Percentiles rank a stretch among this genome's conserved stretches.
These are phyloP conservation scores for Tortrix viridana DNA, from an alignment of 2,888 invertebrate genomes.

Conservation along the genomic window DNA sequence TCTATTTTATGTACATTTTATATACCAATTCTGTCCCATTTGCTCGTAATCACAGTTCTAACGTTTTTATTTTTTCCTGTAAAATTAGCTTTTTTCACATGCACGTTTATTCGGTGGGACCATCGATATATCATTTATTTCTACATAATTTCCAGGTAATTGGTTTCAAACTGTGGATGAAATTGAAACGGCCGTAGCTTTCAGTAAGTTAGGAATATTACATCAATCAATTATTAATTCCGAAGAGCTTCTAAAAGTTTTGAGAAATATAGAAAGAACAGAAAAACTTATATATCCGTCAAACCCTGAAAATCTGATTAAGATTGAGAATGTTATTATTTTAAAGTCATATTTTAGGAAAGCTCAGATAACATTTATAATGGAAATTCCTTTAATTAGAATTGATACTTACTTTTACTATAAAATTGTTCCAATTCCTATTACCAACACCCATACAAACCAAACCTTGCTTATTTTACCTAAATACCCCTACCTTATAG, in stretches of 20 bases:
- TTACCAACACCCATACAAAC: constrained; percentile 23
- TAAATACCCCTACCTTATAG: constrained; percentile 41
- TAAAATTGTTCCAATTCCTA: constrained; percentile 37
- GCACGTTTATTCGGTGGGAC: too few relatives aligned
- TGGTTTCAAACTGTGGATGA: constrained; percentile 28
- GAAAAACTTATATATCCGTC: constrained; percentile 33
- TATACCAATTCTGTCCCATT: too few relatives aligned
- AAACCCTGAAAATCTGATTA: constrained; percentile 38
- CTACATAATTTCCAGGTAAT: constrained; percentile 32
- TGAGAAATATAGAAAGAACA: constrained; percentile 21
- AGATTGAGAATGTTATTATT: constrained; percentile 38
- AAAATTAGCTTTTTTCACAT: too few relatives aligned
- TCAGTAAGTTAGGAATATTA: constrained; percentile 35
- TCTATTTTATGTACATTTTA: too few relatives aligned
- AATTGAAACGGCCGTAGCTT: constrained; percentile 37
- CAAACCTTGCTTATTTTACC: constrained; percentile 35
- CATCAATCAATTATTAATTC: constrained; percentile 9
- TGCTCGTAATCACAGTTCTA: too few relatives aligned
- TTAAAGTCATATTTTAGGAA: constrained; percentile 39
- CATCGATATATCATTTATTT: too few relatives aligned
- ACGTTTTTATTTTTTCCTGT: too few relatives aligned
- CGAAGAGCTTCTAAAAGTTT: not conserved
- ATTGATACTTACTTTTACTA: constrained; percentile 34
- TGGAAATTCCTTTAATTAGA: constrained; percentile 38
- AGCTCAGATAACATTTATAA: constrained; percentile 41